phyloP scores from a whole-genome alignment of 1,140 invertebrate species.

The Aphis craccivora region DNA sequence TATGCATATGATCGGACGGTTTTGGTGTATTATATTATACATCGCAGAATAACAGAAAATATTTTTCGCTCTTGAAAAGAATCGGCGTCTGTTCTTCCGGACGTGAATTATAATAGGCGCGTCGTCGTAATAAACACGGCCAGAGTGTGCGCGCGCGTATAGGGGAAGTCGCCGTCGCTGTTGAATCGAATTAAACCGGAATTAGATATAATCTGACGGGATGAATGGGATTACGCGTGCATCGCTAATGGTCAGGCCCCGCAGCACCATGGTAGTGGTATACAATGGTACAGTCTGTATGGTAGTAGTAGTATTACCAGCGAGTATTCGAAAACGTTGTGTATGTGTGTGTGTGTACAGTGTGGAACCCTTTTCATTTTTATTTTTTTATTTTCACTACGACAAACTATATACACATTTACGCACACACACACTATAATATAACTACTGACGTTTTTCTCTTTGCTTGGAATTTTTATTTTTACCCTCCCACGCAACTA shows the following conservation, averaged over 20 bases:
- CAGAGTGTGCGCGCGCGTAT: neutral
- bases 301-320: neutral
- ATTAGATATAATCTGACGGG: conserved; percentile 57
- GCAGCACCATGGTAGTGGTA: conserved; percentile 1
- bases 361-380: neutral
- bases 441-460: neutral
- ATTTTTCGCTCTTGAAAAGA: neutral
- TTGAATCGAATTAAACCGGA: conserved; percentile 58
- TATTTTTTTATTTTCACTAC: neutral
- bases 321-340: neutral
- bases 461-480: neutral
- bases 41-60: neutral
- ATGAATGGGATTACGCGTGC: conserved; percentile 58
- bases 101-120: conserved; percentile 43
- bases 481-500: neutral
- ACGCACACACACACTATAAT: neutral
- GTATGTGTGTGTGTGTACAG: neutral
- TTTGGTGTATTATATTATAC: neutral
- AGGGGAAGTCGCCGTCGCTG: neutral
- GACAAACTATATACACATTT: neutral
- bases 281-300: neutral
- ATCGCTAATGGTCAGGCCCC: conserved; percentile 57
- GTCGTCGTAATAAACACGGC: conserved; percentile 29
- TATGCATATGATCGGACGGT: neutral
- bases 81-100: neutral